Evolutionary conservation across 2,797 vertebrate species (phyloP).

Genomic region (Thalassophryne amazonica): DNA sequence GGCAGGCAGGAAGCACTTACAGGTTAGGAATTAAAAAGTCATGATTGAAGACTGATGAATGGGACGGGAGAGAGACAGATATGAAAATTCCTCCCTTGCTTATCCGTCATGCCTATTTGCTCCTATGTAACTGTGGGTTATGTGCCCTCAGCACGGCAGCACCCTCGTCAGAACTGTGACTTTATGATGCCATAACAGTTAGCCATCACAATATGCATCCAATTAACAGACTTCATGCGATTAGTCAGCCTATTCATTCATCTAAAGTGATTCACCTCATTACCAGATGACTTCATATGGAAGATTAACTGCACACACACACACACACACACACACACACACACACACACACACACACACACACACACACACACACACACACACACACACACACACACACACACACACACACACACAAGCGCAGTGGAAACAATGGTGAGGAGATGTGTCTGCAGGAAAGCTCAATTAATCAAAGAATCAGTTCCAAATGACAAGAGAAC

Average conservation of each 20-base stretch:
- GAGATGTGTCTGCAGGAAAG: constrained; percentile 32
- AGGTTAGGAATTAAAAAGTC: constrained; percentile 61
- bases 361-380: not conserved
- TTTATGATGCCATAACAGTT: constrained; percentile 71
- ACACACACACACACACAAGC: not conserved
- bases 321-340: constrained; percentile 6
- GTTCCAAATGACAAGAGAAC: constrained; percentile 46
- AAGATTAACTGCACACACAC: constrained; percentile 58
- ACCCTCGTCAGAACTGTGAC: constrained; percentile 32
- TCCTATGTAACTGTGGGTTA: constrained; percentile 36
- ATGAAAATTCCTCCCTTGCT: constrained; percentile 30
- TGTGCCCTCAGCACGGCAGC: constrained; percentile 43
- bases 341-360: constrained; percentile 24
- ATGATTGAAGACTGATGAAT: constrained; percentile 55
- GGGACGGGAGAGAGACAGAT: constrained; percentile 13
- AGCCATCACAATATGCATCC: constrained; percentile 73
- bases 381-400: not conserved
- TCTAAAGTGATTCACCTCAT: constrained; percentile 72
- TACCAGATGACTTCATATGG: constrained; percentile 63
- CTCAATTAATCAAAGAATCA: constrained; percentile 56
- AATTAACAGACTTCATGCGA: constrained; percentile 74
- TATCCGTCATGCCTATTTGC: constrained; percentile 63
- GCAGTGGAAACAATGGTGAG: too few relatives aligned
- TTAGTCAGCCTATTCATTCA: constrained; percentile 72
- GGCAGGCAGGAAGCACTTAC: constrained; percentile 43